Evolutionary conservation across 2,797 vertebrate species (phyloP).

Genomic region (Betta splendens): DNA sequence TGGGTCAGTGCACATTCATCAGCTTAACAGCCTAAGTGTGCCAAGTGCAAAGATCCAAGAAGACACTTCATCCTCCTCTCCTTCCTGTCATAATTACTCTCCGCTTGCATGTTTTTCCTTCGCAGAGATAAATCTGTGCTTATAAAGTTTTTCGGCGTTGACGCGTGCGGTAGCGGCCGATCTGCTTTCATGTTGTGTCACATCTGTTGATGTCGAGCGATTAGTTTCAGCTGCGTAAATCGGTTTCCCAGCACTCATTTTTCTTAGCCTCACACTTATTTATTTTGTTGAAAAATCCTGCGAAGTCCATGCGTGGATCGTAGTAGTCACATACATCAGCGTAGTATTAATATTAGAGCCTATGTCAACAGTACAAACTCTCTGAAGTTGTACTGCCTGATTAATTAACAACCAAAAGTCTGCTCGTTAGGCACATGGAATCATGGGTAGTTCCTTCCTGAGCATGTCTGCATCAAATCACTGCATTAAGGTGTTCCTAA

Average conservation of each 20-base stretch:
- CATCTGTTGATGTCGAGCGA: constrained; percentile 22
- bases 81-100: background rate
- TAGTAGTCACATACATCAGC: no score
- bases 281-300: constrained; percentile 11
- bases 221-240: constrained; percentile 25
- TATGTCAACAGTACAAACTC: no score
- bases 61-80: background rate
- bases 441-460: no score
- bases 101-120: constrained; percentile 16
- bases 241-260: constrained; percentile 9
- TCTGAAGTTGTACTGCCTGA: background rate
- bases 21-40: constrained; percentile 10
- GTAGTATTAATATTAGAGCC: no score
- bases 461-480: no score
- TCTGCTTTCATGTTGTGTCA: constrained; percentile 35
- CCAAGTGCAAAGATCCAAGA: background rate
- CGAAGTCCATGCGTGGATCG: no score
- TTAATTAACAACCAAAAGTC: constrained; percentile 13
- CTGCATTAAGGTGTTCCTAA: no score
- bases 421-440: no score
- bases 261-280: constrained; percentile 11
- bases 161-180: constrained; percentile 10
- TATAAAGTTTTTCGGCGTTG: constrained; percentile 14
- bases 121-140: constrained; percentile 7
- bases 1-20: constrained; percentile 25